These are phyloP conservation scores for Anhinga anhinga DNA, from an alignment of 2,113 vertebrate species.

Conservation along the genomic window DNA sequence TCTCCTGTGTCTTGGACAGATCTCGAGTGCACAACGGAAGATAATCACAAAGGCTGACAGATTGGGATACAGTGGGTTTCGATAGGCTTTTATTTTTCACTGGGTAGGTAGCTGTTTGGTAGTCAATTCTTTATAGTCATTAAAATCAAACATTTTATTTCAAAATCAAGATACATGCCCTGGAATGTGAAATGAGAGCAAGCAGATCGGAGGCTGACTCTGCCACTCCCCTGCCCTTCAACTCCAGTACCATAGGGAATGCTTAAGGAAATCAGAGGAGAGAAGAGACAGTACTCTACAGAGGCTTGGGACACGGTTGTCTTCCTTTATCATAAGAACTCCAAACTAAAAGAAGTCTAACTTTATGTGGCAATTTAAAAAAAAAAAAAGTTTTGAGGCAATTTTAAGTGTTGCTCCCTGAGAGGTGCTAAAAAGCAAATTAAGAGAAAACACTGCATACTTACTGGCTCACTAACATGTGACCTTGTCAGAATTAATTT, in stretches of 20 bases:
- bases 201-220: neutral
- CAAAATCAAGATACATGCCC: neutral
- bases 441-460: neutral
- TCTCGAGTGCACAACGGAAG: neutral
- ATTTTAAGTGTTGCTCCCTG: neutral
- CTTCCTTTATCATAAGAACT: neutral
- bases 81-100: neutral
- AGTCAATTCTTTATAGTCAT: neutral
- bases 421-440: neutral
- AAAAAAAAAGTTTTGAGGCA: neutral
- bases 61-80: neutral
- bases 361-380: neutral
- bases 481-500: neutral
- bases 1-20: neutral
- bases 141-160: neutral
- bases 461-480: neutral
- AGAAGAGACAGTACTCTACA: neutral
- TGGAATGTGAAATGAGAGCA: neutral
- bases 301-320: neutral
- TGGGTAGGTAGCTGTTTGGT: neutral
- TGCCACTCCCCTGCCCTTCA: neutral
- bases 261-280: neutral
- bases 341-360: neutral
- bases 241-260: neutral
- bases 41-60: neutral